A percentile compares a stretch with the other conserved stretches of the same genome.
phyloP scores from a whole-genome alignment of 2,888 invertebrate species.

The Glyphotaelius pellucidus region DNA sequence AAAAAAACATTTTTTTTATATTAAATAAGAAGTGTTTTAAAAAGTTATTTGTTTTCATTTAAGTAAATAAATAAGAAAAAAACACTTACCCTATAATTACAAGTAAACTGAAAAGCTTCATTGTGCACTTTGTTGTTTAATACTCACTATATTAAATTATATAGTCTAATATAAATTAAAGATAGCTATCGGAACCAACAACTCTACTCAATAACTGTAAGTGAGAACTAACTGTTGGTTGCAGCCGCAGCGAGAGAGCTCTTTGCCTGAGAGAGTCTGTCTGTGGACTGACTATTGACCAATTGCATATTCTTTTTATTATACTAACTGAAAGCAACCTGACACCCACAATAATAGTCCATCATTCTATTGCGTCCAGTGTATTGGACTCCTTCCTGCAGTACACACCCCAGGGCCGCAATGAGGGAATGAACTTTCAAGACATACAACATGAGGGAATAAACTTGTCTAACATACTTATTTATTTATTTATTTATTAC shows the following conservation, averaged over 20 bases:
- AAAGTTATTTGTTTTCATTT: too few species aligned
- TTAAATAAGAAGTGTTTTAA: too few species aligned
- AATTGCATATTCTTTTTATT: not conserved
- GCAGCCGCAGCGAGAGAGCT: not conserved
- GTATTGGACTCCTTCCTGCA: not conserved
- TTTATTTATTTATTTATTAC: too few species aligned
- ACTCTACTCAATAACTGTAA: not conserved
- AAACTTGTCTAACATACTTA: too few species aligned
- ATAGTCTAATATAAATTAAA: not conserved
- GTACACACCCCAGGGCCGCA: not conserved
- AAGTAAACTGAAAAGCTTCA: not conserved
- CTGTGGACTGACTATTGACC: not conserved
- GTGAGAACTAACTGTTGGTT: not conserved
- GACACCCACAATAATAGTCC: not conserved
- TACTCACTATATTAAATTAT: not conserved
- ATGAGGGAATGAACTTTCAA: not conserved
- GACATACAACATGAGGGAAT: too few species aligned
- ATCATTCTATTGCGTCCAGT: not conserved
- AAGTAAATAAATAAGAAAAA: too few species aligned
- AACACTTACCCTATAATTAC: too few species aligned
- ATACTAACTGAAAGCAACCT: not conserved
- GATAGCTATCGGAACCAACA: not conserved
- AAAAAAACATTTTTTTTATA: too few species aligned
- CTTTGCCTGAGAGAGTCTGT: not conserved
- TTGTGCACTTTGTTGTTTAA: not conserved